Conservation (phyloP, 2,888 invertebrate genomes). For the Mythimna loreyi region DNA sequence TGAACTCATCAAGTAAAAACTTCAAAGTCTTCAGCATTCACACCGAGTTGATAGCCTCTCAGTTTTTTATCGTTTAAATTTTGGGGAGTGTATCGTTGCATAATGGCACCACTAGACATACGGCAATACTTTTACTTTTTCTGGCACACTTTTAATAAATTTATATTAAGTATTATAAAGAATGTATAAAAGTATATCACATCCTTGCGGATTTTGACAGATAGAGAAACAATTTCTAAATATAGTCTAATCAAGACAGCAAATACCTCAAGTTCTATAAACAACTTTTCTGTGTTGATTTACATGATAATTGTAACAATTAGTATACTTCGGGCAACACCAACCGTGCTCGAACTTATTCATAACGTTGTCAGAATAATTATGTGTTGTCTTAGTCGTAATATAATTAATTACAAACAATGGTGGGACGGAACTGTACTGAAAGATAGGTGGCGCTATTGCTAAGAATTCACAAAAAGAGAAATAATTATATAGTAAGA, state of each 20-base stretch:
- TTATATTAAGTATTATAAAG: no score
- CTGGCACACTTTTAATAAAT: no score
- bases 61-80: no score
- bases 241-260: constrained; percentile 7
- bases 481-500: no score
- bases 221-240: constrained; percentile 11
- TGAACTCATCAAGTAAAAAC: no score
- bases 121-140: no score
- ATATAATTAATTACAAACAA: constrained; percentile 29
- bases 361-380: constrained; percentile 44
- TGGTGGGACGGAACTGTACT: neutral
- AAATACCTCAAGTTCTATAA: constrained; percentile 27
- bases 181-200: neutral
- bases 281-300: constrained; percentile 39
- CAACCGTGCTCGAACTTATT: constrained; percentile 41
- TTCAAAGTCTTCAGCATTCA: no score
- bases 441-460: neutral
- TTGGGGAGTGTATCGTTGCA: no score
- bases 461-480: neutral
- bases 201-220: neutral
- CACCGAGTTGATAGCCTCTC: no score
- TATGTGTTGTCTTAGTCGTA: constrained; percentile 24
- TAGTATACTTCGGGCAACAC: constrained; percentile 15
- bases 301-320: constrained; percentile 52
- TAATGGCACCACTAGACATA: no score